Evolutionary conservation across 2,113 vertebrate species (phyloP), one percentile per base, ranked within the genome.

Genomic region (Rhinopomastus cyanomelas): DNA sequence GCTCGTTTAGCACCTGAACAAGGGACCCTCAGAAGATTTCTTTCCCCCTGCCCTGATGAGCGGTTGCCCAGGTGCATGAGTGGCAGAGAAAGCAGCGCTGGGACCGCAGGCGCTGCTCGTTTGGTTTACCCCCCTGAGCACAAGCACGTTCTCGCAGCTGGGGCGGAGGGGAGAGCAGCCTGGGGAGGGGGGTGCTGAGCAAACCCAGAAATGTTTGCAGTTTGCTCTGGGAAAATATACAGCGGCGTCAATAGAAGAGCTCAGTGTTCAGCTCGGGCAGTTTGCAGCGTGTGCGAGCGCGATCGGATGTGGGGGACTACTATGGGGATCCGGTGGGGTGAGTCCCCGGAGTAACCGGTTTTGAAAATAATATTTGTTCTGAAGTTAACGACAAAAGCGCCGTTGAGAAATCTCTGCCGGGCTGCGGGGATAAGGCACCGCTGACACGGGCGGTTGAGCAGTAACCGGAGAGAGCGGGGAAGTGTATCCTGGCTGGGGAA

Each of bases 221-320:
- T 66, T 89, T 8, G 34, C 87, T 73, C 71, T 68, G 23, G 83
- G 67, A 71, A 91, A 88, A 67, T 74, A 37, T 8, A 46, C 37
- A 1, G 51, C 65, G 6, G 87, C 2, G 8, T 59, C 71, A 7
- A 5, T 7, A 86, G 91, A 94, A 82, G 22, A 59, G 85, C 72
- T 48, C 91, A 90, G 94, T 67, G 91, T 89, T 94, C 62, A 5
- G 69, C 59, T 29, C 8, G 71, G 14, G 73, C 18, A 4, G 79
- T 14, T 30, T 22, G 69, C 88, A 37, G 81, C 6, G 8, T 12
- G 37, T 30, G 85, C 5, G 77, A 81, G 88, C 55, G n/a, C 13
- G 80, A 34, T 82, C 52, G 86, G 94, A 81, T 85, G 90, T 71
- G 83, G 92, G 88, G 91, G 71, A 60, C 90, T 69, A 27, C 80